Conservation (phyloP, 2,113 vertebrate species). For the Cyphomyrus discorhynchus region DNA sequence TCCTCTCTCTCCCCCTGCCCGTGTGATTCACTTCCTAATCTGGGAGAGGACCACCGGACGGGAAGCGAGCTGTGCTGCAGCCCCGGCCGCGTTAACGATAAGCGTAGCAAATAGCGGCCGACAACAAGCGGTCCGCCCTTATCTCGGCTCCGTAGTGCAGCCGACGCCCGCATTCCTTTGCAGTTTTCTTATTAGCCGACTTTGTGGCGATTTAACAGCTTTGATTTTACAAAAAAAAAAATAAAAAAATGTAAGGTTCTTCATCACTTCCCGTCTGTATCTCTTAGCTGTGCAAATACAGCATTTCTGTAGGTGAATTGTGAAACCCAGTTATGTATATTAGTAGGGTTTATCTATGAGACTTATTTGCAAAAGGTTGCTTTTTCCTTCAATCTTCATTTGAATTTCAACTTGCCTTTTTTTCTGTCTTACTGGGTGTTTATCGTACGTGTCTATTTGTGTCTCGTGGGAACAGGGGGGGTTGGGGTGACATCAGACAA, state of each 20-base stretch:
- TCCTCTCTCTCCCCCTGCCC: constrained; percentile 20
- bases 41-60: constrained; percentile 39
- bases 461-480: background rate
- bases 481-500: constrained; percentile 44
- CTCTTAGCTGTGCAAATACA: background rate
- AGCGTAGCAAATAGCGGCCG: background rate
- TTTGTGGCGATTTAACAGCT: background rate
- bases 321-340: background rate
- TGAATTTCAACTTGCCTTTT: background rate
- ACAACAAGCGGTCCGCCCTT: background rate
- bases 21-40: constrained; percentile 53
- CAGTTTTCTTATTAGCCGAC: background rate
- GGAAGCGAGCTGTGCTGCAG: background rate
- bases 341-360: background rate
- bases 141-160: background rate
- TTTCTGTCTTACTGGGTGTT: background rate
- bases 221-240: background rate
- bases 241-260: background rate
- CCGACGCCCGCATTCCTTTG: background rate
- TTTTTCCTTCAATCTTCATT: background rate
- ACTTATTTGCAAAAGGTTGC: background rate
- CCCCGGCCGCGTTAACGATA: background rate
- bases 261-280: background rate
- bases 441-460: constrained; percentile 13
- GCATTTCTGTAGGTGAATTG: background rate